Percentiles rank a stretch among this genome's conserved stretches.
Evolutionary conservation across 2,797 vertebrate genomes (phyloP).

Genomic region (Silurus lanzhouensis): DNA sequence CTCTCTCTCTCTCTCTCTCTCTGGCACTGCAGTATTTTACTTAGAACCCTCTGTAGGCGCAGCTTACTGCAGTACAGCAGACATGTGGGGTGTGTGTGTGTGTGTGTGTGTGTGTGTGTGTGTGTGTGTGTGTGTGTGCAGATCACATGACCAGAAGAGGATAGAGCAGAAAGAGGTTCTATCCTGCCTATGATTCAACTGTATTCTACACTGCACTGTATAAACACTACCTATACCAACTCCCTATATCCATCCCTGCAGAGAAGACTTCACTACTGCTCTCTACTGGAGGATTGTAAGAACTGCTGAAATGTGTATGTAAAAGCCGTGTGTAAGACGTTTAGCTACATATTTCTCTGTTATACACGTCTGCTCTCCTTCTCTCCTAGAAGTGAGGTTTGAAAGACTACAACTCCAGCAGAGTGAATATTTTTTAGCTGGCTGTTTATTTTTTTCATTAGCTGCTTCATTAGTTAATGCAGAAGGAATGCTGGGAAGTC

Average conservation of each 20-base stretch:
- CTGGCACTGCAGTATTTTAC: constrained; percentile 22
- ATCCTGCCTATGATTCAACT: constrained; percentile 17
- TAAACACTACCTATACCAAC: not conserved
- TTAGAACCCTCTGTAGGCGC: constrained; percentile 28
- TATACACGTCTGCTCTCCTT: not conserved
- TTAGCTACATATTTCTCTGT: not conserved
- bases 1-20: not conserved
- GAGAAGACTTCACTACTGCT: constrained; percentile 54
- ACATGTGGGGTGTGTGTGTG: constrained; percentile 9
- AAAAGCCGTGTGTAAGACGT: constrained; percentile 36
- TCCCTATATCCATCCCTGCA: not conserved
- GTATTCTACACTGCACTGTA: not conserved
- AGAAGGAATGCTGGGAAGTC: constrained; percentile 3
- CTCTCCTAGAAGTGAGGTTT: not conserved
- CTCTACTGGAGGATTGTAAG: constrained; percentile 66
- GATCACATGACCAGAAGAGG: constrained; percentile 43
- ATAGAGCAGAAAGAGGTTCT: constrained; percentile 30
- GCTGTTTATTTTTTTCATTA: not conserved
- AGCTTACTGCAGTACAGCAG: constrained; percentile 33
- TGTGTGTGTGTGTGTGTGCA: not conserved
- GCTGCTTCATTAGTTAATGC: constrained; percentile 16
- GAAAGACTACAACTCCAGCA: not conserved
- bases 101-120: not conserved
- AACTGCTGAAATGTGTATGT: constrained; percentile 56
- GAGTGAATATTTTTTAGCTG: not conserved